phyloP scores from a whole-genome alignment of 2,888 invertebrate genomes.

The Cheilosia variabilis region DNA sequence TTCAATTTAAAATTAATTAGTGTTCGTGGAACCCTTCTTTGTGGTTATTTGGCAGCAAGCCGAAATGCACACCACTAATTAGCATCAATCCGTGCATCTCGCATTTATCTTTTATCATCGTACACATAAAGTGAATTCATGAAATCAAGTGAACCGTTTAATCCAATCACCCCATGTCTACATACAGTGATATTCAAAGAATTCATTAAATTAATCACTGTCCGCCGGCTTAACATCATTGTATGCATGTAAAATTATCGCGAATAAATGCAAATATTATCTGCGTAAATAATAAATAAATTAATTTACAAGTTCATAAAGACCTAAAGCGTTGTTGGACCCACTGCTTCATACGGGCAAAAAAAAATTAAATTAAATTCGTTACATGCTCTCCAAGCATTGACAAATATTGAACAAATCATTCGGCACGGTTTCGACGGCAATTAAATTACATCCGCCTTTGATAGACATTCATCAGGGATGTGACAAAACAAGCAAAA shows the following conservation, averaged over 20 bases:
- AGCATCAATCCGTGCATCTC: no score
- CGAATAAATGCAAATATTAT: conserved; percentile 18
- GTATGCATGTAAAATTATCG: not conserved
- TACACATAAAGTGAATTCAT: not conserved
- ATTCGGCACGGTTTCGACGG: conserved; percentile 45
- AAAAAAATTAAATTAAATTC: conserved; percentile 60
- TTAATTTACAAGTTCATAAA: conserved; percentile 10
- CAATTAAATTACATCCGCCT: conserved; percentile 54
- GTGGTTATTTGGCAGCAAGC: no score
- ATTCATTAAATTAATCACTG: conserved; percentile 20
- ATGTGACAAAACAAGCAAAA: conserved; percentile 17
- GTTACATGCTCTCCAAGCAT: conserved; percentile 15
- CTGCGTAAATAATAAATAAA: conserved; percentile 20
- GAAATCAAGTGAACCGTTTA: conserved; percentile 5
- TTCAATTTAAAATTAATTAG: no score
- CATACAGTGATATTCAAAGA: conserved; percentile 4
- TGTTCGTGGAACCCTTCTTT: no score
- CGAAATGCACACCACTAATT: no score
- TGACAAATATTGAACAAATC: conserved; percentile 51
- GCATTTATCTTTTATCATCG: not conserved
- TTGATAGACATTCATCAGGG: conserved; percentile 43
- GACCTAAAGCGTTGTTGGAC: not conserved
- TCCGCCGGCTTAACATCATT: not conserved
- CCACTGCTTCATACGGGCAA: conserved; percentile 13
- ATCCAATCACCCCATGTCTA: not conserved